Base-by-base conservation (phyloP, 1,140 invertebrate genomes). In the Rhyacophila brunnea region DNA sequence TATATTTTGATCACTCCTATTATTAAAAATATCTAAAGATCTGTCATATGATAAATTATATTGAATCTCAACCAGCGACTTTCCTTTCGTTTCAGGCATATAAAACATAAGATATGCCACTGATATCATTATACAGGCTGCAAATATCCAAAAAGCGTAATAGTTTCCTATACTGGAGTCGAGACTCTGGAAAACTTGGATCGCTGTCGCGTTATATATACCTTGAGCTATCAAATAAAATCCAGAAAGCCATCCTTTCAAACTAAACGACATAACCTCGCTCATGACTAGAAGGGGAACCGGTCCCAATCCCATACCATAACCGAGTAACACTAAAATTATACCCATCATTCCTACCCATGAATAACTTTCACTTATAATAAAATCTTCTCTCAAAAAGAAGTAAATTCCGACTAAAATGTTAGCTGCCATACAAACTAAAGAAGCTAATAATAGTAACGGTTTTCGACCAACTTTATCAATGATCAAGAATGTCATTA, bases 101-200 rank as follows among this genome's bases (percentile, higher is more conserved):
- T 36, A 58, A 17, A 49, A 32, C 51, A 65, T 60, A 6, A 65
- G 40, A 51, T 47, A 49, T 7, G 45, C 17, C 3, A 65, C 44
- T 11, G 58, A 58, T 17, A 51, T 19, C 6, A 65, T 19, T 28
- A 65, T 58, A n/a, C 40, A 50, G n/a, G 34, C 17, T 1, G 63
- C 58, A 61, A 58, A 65, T n/a, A 65, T 43, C 45, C 49, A 65
- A 55, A 54, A 58, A 1, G 63, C 13, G 14, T 55, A 60, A 51
- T 36, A 61, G 7, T 36, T 50, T 11, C 50, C 58, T 10, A 54
- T 44, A 18, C 43, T 18, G 43, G 57, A 54, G 14, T 43, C 47
- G 10, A 65, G 43, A n/a, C 58, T 61, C 55, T 65, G 63, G 38
- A 60, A 65, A 1, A 65, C 11, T 58, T 65, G 60, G 13, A 65